A percentile compares a stretch with the other conserved stretches of the same genome.
phyloP scores from a whole-genome alignment of 1,140 invertebrate species.

The Brachionus plicatilis region DNA sequence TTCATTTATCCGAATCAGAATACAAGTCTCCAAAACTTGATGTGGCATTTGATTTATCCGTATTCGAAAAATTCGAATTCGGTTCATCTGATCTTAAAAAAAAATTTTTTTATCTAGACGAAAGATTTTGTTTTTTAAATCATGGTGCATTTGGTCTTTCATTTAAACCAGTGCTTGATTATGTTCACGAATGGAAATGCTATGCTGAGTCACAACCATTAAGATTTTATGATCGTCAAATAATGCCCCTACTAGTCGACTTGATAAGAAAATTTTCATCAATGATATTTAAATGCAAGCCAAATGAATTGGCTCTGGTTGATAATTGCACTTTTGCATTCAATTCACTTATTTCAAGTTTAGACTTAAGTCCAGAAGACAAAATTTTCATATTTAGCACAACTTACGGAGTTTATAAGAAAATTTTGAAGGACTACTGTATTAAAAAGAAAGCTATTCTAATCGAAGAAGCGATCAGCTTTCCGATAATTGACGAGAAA shows the following conservation, averaged over 20 bases:
- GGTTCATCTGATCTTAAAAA: slow-evolving; percentile 45
- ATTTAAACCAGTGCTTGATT: slow-evolving; percentile 47
- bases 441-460: slow-evolving; percentile 45
- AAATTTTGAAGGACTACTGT: slow-evolving; percentile 42
- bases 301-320: slow-evolving; percentile 48
- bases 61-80: not conserved
- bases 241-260: slow-evolving; percentile 49
- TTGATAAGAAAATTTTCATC: slow-evolving; percentile 48
- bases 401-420: slow-evolving; percentile 49
- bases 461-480: slow-evolving; percentile 45
- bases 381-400: slow-evolving; percentile 47
- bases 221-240: slow-evolving; percentile 51
- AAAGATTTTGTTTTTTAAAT: slow-evolving; percentile 48
- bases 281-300: slow-evolving; percentile 52
- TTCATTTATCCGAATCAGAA: slow-evolving; percentile 44
- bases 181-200: slow-evolving; percentile 49
- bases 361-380: slow-evolving; percentile 46
- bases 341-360: slow-evolving; percentile 48
- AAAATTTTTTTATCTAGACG: slow-evolving; percentile 47
- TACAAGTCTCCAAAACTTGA: not conserved
- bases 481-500: not conserved
- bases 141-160: slow-evolving; percentile 54
- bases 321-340: slow-evolving; percentile 51
- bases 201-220: slow-evolving; percentile 51
- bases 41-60: not conserved